Evolutionary conservation across 2,113 vertebrate genomes (phyloP).

Genomic region (Perca flavescens): DNA sequence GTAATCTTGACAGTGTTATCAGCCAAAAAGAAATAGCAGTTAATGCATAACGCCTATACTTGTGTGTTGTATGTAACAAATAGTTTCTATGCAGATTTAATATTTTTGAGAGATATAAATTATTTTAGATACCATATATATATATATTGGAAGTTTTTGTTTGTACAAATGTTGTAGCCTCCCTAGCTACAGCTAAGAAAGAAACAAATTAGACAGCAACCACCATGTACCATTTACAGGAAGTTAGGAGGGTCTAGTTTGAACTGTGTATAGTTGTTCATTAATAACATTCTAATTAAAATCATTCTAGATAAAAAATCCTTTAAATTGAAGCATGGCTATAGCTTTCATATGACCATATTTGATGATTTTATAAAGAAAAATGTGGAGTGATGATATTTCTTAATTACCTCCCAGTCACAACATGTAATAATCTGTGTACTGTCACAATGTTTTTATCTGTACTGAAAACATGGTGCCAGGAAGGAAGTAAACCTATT

Average conservation of each 20-base stretch:
- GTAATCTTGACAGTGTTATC: neutral
- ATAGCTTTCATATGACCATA: neutral
- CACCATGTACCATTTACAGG: neutral
- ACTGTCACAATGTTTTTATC: slow-evolving; percentile 4
- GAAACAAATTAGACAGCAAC: neutral
- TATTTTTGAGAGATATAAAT: neutral
- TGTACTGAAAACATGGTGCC: neutral
- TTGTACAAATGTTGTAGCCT: neutral
- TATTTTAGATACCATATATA: neutral
- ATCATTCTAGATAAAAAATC: neutral
- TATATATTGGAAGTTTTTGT: neutral
- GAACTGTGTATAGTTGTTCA: neutral
- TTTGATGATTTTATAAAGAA: neutral
- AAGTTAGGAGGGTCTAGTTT: neutral
- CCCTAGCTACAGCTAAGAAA: neutral
- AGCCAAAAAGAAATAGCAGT: neutral
- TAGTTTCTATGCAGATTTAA: neutral
- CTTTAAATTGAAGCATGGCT: neutral
- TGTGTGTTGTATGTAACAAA: neutral
- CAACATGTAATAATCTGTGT: slow-evolving; percentile 7
- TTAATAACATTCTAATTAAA: neutral
- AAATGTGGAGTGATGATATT: neutral
- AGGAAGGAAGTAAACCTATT: slow-evolving; percentile 29
- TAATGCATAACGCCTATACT: neutral
- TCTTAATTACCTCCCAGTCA: neutral